Percentiles rank a stretch among this genome's conserved stretches.
phyloP scores from a whole-genome alignment of 2,888 invertebrate species.

The Chrysolina americana region DNA sequence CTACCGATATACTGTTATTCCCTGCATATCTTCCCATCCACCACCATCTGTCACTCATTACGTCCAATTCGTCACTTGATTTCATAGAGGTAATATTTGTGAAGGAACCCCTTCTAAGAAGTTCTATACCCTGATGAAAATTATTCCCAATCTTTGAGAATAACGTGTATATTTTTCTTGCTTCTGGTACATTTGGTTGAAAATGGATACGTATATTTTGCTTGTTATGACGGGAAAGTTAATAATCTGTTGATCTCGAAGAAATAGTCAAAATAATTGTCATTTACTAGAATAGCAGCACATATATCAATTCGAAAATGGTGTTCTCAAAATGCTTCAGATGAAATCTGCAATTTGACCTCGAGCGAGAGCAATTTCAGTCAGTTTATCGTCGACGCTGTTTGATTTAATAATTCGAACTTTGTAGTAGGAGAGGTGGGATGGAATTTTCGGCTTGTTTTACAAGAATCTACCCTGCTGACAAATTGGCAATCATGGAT shows the following conservation, averaged over 20 bases:
- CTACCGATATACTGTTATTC: no score
- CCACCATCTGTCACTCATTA: no score
- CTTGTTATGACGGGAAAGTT: not conserved
- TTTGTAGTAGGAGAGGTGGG: not conserved
- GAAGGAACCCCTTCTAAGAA: no score
- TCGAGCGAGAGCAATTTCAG: not conserved
- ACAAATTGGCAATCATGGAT: not conserved
- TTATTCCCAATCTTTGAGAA: no score
- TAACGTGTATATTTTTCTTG: no score
- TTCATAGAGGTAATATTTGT: no score
- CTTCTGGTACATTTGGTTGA: not conserved
- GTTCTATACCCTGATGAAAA: no score
- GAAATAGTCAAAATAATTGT: not conserved
- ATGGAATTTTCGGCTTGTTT: not conserved
- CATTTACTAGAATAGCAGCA: not conserved
- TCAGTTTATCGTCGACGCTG: not conserved
- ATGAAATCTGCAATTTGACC: constrained; percentile 4
- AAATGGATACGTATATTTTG: not conserved
- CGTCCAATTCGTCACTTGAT: no score
- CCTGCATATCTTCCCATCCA: no score
- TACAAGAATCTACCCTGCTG: not conserved
- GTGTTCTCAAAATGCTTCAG: not conserved
- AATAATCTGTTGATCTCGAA: not conserved
- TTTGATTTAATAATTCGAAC: not conserved
- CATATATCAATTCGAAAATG: not conserved